Base-by-base conservation (phyloP, 2,888 invertebrate species). In the Mythimna loreyi region DNA sequence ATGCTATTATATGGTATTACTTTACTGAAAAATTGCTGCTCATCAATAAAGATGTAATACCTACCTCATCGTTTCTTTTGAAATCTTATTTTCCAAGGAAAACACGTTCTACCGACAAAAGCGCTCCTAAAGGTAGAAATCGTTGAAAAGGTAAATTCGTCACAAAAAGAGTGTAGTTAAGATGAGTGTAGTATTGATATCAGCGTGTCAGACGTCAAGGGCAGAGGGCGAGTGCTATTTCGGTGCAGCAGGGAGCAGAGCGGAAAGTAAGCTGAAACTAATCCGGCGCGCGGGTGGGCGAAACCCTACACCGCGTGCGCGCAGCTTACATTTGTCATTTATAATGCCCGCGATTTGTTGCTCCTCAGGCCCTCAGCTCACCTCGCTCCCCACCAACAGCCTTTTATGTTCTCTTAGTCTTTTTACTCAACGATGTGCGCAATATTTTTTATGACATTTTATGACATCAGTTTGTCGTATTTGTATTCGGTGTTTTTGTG, bases 321-420 rank as follows among this genome's bases (percentile, higher is more conserved):
- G 89, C 92, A 88, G 91, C 93, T 94, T 93, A 94, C 95, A 95
- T 96, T 96, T 96, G 96, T 96, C 96, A 95, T 95, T 94, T 93
- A 94, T 94, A 95, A 96, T 95, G 94, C 95, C 91, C 91, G 94
- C 95, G 95, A 96, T 96, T 96, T 96, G 95, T 95, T 95, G 95
- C 92, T 92, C 92, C 92, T 93, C 93, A 91, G 90, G 89, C 91
- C 59, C 92, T 93, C 93, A 91, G 90, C 89, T 91, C 72, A 25
- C 58, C 33, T 55, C 71, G 28, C 77, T 79, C 80, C 80, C 82
- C 82, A 88, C 88, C 86, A 86, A 80, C 86, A 89, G 86, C 90
- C 91, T 93, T 94, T 94, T 94, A 94, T 93, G 90, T 86, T 90
- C 90, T 87, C 91, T 92, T 92, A 93, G 94, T 92, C 91, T 92